These are phyloP conservation scores for Sitobion miscanthi DNA, from an alignment of 1,140 invertebrate species.

Conservation along the genomic window DNA sequence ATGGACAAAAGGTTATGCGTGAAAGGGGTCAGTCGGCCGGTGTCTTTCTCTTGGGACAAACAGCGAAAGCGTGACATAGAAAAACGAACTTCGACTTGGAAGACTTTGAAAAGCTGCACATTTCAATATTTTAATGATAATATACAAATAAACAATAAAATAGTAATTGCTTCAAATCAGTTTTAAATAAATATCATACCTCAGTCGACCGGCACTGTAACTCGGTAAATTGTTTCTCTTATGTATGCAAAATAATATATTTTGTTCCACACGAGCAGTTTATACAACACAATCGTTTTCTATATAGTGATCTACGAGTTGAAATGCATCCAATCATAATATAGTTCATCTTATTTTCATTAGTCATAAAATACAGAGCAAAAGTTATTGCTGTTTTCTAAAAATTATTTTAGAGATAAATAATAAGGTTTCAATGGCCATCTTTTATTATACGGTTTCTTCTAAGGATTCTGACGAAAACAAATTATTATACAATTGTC, in stretches of 20 bases:
- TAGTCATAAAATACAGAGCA: background rate
- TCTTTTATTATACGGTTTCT: background rate
- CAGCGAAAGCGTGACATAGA: background rate
- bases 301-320: too few relatives aligned
- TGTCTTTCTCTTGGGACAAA: background rate
- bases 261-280: background rate
- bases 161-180: background rate
- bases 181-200: background rate
- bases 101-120: background rate
- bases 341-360: conserved; percentile 11
- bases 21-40: background rate
- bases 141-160: background rate
- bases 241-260: background rate
- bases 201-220: background rate
- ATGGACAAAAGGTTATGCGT: background rate
- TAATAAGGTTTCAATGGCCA: background rate
- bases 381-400: background rate
- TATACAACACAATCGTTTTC: background rate
- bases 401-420: background rate
- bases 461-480: conserved; percentile 1
- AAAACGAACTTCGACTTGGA: background rate
- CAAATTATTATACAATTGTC: background rate
- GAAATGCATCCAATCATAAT: background rate
- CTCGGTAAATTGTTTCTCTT: background rate
- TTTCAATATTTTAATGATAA: background rate